phyloP scores from a whole-genome alignment of 2,113 vertebrate genomes.

The Tetrax tetrax region DNA sequence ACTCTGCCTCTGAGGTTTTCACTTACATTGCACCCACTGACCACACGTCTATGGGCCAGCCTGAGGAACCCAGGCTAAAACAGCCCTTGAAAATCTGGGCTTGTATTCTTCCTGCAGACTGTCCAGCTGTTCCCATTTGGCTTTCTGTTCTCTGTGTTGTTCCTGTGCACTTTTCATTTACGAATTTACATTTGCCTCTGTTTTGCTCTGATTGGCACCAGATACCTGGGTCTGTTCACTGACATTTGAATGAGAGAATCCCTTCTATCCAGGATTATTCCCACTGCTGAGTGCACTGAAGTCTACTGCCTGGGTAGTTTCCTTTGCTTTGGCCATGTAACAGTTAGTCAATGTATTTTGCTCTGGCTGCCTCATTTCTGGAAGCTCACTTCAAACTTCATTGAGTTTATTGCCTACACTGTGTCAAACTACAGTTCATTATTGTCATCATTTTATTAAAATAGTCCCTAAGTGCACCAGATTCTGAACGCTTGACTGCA shows the following conservation, averaged over 20 bases:
- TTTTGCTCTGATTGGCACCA: background rate
- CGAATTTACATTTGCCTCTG: background rate
- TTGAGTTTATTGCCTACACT: slow-evolving; percentile 45
- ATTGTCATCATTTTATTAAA: slow-evolving; percentile 41
- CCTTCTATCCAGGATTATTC: background rate
- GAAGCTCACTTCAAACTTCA: slow-evolving; percentile 58
- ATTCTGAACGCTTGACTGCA: slow-evolving; percentile 34
- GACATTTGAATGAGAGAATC: background rate
- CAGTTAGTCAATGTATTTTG: background rate
- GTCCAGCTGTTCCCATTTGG: background rate
- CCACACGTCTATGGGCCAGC: background rate
- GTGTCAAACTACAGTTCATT: slow-evolving; percentile 49
- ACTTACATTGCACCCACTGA: background rate
- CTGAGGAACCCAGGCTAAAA: background rate
- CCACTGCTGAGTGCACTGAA: background rate
- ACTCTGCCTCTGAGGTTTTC: background rate
- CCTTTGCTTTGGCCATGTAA: background rate
- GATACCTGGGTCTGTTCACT: background rate
- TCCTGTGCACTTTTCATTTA: background rate
- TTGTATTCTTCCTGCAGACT: background rate
- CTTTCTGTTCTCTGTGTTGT: background rate
- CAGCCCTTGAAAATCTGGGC: background rate
- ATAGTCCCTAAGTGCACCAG: slow-evolving; percentile 9
- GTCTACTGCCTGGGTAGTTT: background rate
- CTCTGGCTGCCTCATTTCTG: slow-evolving; percentile 24